A percentile compares a stretch with the other conserved stretches of the same genome.
Conservation (phyloP, 2,797 vertebrate species). For the Tokudaia muenninki region DNA sequence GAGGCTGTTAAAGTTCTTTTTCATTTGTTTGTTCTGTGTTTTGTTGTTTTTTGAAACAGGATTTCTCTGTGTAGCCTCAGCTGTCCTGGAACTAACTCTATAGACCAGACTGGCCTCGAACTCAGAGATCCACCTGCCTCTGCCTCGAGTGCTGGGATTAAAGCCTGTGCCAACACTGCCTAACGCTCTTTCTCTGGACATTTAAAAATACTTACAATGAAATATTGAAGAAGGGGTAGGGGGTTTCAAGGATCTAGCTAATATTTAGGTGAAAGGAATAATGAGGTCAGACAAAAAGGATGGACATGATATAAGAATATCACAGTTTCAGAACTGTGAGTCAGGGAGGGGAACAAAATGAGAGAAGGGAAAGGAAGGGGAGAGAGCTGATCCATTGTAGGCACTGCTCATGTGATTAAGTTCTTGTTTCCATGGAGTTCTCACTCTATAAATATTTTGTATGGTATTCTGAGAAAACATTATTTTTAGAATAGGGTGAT, state of each 20-base stretch:
- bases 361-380: not conserved
- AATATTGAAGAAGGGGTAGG: not conserved
- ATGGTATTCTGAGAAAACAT: constrained; percentile 39
- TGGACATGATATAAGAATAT: not conserved
- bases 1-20: not conserved
- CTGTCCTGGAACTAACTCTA: not conserved
- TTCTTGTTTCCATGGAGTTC: constrained; percentile 54
- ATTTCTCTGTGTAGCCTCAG: not conserved
- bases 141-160: not conserved
- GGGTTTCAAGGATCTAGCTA: not conserved
- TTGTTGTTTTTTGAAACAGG: not conserved
- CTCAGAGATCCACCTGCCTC: not conserved
- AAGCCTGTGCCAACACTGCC: not conserved
- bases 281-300: constrained; percentile 29
- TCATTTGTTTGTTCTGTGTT: not conserved
- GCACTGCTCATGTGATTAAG: not conserved
- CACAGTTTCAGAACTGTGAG: not conserved
- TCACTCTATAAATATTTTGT: constrained; percentile 56
- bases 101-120: not conserved
- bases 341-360: fast-evolving
- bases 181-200: not conserved
- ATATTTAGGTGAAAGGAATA: constrained; percentile 30
- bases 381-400: not conserved
- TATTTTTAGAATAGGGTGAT: constrained; percentile 32
- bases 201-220: constrained; percentile 34